phyloP scores from a whole-genome alignment of 2,888 invertebrate genomes.

The Poecilus cupreus region DNA sequence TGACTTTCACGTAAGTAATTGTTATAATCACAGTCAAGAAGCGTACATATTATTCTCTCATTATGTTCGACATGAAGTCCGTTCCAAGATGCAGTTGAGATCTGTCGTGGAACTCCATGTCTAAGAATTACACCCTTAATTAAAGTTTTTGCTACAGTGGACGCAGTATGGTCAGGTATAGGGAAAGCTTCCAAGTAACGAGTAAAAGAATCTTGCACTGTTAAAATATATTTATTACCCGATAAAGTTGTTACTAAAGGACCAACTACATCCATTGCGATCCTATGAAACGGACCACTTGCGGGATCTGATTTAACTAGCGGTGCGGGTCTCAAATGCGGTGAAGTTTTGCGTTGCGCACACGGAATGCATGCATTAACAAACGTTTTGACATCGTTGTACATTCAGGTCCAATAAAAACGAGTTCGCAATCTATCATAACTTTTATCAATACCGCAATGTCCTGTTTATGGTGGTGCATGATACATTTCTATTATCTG shows the following conservation, averaged over 20 bases:
- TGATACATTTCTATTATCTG: slow-evolving; percentile 6
- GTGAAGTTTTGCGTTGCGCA: slow-evolving; percentile 59
- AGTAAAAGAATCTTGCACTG: neutral
- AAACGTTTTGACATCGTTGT: slow-evolving; percentile 59
- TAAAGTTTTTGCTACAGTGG: neutral
- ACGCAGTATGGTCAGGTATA: neutral
- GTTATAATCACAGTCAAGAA: no score
- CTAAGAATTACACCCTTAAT: neutral
- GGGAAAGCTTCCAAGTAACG: neutral
- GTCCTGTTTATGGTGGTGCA: neutral
- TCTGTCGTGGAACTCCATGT: neutral
- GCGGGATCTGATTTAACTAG: neutral
- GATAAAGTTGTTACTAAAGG: no score
- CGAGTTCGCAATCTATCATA: slow-evolving; percentile 48
- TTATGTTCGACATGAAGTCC: neutral
- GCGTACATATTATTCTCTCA: no score
- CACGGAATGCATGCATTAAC: slow-evolving; percentile 61
- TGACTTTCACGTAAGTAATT: no score
- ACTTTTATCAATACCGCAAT: slow-evolving; percentile 62
- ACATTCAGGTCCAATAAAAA: slow-evolving; percentile 61
- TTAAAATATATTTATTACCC: no score
- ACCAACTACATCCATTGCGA: no score
- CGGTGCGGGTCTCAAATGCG: slow-evolving; percentile 2
- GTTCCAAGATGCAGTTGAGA: neutral
- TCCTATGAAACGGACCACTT: no score